These are phyloP conservation scores for Ectropis crepuscularia DNA, from an alignment of 2,888 invertebrate genomes.

Conservation along the genomic window DNA sequence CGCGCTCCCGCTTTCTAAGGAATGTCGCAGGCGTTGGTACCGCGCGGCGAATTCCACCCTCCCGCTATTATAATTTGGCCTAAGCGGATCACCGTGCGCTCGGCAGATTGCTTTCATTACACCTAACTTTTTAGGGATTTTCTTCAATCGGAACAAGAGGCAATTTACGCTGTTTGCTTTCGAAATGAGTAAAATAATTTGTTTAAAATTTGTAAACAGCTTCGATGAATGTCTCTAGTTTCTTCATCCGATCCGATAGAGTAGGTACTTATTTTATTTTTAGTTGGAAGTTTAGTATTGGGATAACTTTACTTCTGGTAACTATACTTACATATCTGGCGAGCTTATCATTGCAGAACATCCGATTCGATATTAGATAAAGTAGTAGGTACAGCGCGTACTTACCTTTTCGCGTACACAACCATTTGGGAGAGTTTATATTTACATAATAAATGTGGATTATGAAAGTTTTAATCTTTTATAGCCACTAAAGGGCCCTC, in stretches of 20 bases:
- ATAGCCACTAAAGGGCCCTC: too few species aligned
- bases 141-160: slow-evolving; percentile 41
- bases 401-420: too few species aligned
- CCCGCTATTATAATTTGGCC: slow-evolving; percentile 70
- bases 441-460: too few species aligned
- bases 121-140: slow-evolving; percentile 52
- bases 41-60: slow-evolving; percentile 73
- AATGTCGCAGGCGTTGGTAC: slow-evolving; percentile 80
- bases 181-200: slow-evolving; percentile 34
- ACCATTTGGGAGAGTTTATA: too few species aligned
- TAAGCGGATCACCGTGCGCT: slow-evolving; percentile 69
- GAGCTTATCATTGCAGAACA: too few species aligned
- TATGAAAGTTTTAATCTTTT: too few species aligned
- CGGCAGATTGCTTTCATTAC: slow-evolving; percentile 60
- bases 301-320: too few species aligned
- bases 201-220: slow-evolving; percentile 8
- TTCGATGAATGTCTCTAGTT: background rate
- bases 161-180: slow-evolving; percentile 41
- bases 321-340: too few species aligned
- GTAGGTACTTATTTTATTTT: background rate
- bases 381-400: too few species aligned
- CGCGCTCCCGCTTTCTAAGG: slow-evolving; percentile 81
- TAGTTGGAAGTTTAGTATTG: background rate
- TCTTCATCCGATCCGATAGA: too few species aligned
- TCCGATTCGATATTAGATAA: too few species aligned